Base-by-base conservation (phyloP, 2,797 vertebrate genomes). In the Muscicapa comitata region DNA sequence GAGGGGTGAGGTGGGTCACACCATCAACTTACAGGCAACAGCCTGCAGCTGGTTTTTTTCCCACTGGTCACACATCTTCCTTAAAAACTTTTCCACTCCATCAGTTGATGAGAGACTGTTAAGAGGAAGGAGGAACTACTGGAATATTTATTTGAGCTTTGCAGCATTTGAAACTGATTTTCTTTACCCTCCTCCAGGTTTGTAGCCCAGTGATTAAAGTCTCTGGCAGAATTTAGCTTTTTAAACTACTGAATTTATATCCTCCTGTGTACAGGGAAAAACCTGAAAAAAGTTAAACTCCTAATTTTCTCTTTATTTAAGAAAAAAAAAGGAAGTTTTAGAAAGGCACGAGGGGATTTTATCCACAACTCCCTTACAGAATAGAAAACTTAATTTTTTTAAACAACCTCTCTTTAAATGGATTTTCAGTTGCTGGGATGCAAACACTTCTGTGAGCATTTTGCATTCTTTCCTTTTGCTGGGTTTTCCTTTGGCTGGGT, bases 101-200 rank as follows among this genome's bases (percentile, higher is more conserved):
- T 54, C 20, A 8, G 17, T 8, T 71, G 37, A 7, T 67, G 40
- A 45, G 16, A 76, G 43, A 17, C 9, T 9, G 8, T 21, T 37
- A 37, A 37, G 18, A 65, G 38, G 58, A 75, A 71, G 23, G 17
- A 86, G 31, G 58, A 77, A n/a, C 17, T 50, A 19, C 12, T 20
- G 25, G 13, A 29, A 33, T 43, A 1, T 40, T 58, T 33, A 23
- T 54, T 54, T 75, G 4, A 38, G 25, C 12, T 28, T 82, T 85
- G 26, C 26, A 38, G 33, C 3, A 5, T 6, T 43, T 19, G 21
- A 66, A 40, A 43, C 11, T 66, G 53, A 54, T n/a, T 54, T 48
- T 48, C 24, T 48, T 48, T 10, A 3, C 23, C 55, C 5, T 3
- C 11, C 4, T 25, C 19, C 5, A 6, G 0, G 0, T 68, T 68